Conservation (phyloP, 1,140 invertebrate species). For the Vanessa tameamea region DNA sequence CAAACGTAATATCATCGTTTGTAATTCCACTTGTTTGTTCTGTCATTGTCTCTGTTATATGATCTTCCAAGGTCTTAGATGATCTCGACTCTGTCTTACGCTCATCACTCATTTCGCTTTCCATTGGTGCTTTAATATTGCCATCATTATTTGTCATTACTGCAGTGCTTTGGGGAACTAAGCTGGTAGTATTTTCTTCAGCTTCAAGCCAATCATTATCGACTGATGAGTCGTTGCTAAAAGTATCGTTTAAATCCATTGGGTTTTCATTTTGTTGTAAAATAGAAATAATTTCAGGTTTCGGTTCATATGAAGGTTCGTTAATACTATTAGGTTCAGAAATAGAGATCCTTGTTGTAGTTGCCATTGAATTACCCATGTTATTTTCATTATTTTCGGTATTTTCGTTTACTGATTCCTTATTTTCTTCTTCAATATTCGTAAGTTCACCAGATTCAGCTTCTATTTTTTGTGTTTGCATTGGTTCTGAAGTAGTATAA, state of each 20-base stretch:
- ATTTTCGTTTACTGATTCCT: not conserved
- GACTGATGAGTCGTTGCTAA: slow-evolving; percentile 36
- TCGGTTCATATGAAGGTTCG: slow-evolving; percentile 56
- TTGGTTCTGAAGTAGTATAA: slow-evolving; percentile 23
- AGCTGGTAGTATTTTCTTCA: slow-evolving; percentile 32
- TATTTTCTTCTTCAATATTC: slow-evolving; percentile 9
- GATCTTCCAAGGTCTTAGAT: slow-evolving; percentile 52
- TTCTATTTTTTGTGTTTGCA: slow-evolving; percentile 6
- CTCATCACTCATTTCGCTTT: slow-evolving; percentile 36
- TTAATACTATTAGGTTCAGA: slow-evolving; percentile 55
- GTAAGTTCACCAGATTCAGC: not conserved
- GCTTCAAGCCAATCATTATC: slow-evolving; percentile 58
- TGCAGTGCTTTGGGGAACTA: slow-evolving; percentile 16
- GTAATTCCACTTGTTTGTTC: slow-evolving; percentile 31
- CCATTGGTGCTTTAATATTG: slow-evolving; percentile 21
- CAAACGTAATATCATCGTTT: slow-evolving; percentile 44
- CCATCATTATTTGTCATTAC: not conserved
- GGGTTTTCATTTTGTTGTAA: slow-evolving; percentile 44
- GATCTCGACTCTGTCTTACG: slow-evolving; percentile 52
- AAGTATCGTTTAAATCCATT: slow-evolving; percentile 23
- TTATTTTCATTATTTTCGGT: slow-evolving; percentile 10
- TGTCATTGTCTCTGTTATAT: slow-evolving; percentile 45
- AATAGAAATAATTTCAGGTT: slow-evolving; percentile 56
- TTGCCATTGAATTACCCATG: slow-evolving; percentile 9
- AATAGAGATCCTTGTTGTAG: slow-evolving; percentile 48